Evolutionary conservation across 2,113 vertebrate species (phyloP), one percentile per base, ranked within the genome.

Genomic region (Nerophis ophidion): DNA sequence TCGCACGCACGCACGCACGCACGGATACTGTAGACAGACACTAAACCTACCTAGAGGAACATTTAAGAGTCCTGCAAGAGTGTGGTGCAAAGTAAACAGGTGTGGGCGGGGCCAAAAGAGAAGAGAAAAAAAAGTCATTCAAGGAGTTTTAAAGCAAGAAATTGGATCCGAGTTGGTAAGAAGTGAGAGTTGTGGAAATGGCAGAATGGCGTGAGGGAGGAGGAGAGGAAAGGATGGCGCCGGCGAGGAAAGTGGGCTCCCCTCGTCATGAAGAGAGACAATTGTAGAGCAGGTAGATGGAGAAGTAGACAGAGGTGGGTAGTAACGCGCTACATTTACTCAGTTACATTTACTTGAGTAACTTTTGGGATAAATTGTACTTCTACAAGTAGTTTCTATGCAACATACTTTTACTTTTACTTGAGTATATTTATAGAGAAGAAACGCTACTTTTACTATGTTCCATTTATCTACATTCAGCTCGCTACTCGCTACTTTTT

Each of bases 261-360:
- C 81, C 52, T 63, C 74, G 72, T 91, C 89, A 90, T 87, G 84
- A 70, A 87, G 82, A 89, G 70, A 87, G 60, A 62, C 89, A 90
- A 90, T 91, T 90, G 77, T 91, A 89, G 71, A 90, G 81, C 79
- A 90, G 68, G 75, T 90, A 91, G 72, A 91, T 91, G 81, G 88
- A 89, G 81, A 91, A 91, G 77, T 88, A 91, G 79, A 91, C n/a
- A n/a, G n/a, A n/a, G n/a, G n/a, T n/a, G n/a, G n/a, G n/a, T n/a
- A n/a, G n/a, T n/a, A n/a, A n/a, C n/a, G n/a, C n/a, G n/a, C n/a
- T n/a, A n/a, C n/a, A n/a, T n/a, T n/a, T n/a, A n/a, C n/a, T n/a
- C n/a, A n/a, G n/a, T n/a, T n/a, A n/a, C n/a, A n/a, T n/a, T n/a
- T n/a, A n/a, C n/a, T n/a, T n/a, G n/a, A n/a, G n/a, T n/a, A n/a